These are phyloP conservation scores for Conus ventricosus DNA, from an alignment of 1,140 invertebrate genomes.

Conservation along the genomic window DNA sequence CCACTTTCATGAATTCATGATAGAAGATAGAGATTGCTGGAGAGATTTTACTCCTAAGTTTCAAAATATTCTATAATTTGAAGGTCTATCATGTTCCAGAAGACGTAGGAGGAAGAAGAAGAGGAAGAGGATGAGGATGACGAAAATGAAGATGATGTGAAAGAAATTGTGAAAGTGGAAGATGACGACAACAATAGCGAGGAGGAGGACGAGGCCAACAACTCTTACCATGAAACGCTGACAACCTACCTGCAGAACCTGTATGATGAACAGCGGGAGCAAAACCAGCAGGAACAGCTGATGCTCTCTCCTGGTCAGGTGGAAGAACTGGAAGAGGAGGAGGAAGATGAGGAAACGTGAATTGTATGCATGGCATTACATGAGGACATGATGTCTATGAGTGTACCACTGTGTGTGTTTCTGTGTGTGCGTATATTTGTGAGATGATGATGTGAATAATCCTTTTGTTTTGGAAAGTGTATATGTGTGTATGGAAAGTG, in stretches of 20 bases:
- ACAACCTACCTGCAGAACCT: constrained; percentile 5
- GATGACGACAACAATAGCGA: not conserved
- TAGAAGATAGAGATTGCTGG: no score
- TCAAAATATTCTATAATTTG: no score
- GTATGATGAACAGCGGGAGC: not conserved
- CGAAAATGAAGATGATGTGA: not conserved
- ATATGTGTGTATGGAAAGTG: not conserved
- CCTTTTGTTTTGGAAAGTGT: not conserved
- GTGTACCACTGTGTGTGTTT: not conserved
- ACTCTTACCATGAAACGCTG: constrained; percentile 32
- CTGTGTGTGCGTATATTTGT: not conserved
- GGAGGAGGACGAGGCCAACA: constrained; percentile 4
- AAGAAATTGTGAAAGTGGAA: not conserved
- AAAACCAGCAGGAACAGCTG: constrained; percentile 4
- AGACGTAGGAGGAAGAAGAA: not conserved
- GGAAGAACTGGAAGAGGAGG: constrained; percentile 8
- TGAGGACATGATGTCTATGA: not conserved
- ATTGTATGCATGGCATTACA: not conserved
- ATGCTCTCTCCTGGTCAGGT: not conserved
- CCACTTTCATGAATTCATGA: no score
- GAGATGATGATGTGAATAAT: not conserved
- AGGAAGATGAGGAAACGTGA: constrained; percentile 14
- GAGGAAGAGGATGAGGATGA: not conserved
- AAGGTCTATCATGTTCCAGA: no score
- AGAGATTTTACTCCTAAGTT: no score